Evolutionary conservation across 1,140 invertebrate genomes (phyloP), one percentile per base, ranked within the genome.

Genomic region (Hylaeus anthracinus): DNA sequence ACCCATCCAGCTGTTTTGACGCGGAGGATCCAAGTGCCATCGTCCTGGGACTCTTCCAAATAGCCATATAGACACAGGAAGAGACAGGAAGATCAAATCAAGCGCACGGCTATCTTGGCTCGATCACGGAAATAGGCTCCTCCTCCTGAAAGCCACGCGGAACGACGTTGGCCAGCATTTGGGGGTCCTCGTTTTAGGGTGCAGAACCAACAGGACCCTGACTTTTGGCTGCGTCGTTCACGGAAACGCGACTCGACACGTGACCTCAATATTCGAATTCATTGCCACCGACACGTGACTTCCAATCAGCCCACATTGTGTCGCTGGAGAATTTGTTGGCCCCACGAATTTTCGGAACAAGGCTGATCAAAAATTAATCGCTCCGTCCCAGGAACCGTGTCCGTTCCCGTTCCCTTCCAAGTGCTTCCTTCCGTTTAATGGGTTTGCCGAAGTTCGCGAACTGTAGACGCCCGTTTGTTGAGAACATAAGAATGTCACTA

Each of bases 251-350:
- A 37, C 60, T n/a, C 84, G 87, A 88, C 90, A 90, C 90, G 89
- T 90, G 89, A 82, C 82, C 66, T 65, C 71, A 70, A 83, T 85
- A 79, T 85, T 85, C 88, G 81, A 88, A 88, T 86, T 89, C 88
- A 86, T 89, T 84, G 86, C 83, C 79, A 81, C 80, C 64, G 90
- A 75, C 90, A 91, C 90, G 89, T 89, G 90, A 87, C 90, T 83
- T 83, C 84, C 87, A 86, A 90, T 90, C 85, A 86, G 66, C 82
- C 76, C 75, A 80, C 83, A 86, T 89, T 89, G 88, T 89, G 51
- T 75, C n/a, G 53, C 67, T 82, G 79, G n/a, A 79, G 37, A 85
- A 71, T 82, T 78, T 76, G 61, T 60, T 15, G 58, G 5, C 26
- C 15, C 5, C 14, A 9, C 26, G 64, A 15, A 43, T 26, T 26